A percentile compares a stretch with the other conserved stretches of the same genome.
Conservation (phyloP, 1,140 invertebrate genomes). For the Plutomurus gul region DNA sequence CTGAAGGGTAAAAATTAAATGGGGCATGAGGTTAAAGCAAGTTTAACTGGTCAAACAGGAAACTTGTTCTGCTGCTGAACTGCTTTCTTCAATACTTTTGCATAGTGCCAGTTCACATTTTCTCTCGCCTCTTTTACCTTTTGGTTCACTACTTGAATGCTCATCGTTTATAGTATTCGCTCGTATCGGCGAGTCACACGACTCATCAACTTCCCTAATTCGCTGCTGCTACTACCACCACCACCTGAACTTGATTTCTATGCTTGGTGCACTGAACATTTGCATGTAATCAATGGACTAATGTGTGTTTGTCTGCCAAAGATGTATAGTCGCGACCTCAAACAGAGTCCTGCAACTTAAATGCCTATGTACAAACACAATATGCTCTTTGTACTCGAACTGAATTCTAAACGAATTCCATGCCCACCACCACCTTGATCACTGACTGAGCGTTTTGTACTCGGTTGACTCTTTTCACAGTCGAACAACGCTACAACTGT, state of each 20-base stretch:
- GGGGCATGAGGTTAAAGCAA: slow-evolving; percentile 47
- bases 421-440: no score
- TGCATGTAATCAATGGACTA: neutral
- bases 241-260: neutral
- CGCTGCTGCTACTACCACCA: neutral
- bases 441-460: no score
- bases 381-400: no score
- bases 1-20: slow-evolving; percentile 42
- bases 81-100: slow-evolving; percentile 1
- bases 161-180: no score
- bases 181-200: slow-evolving; percentile 20
- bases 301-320: slow-evolving; percentile 2
- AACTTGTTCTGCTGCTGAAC: slow-evolving; percentile 25
- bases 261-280: neutral
- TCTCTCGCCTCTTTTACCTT: neutral
- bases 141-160: neutral
- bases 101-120: neutral
- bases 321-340: no score
- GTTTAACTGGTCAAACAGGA: slow-evolving; percentile 50
- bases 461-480: no score
- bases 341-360: no score
- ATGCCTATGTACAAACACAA: no score
- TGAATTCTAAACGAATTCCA: no score
- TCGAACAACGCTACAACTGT: neutral
- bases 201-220: slow-evolving; percentile 1